These are phyloP conservation scores for Phaethornis superciliosus DNA, from an alignment of 2,113 vertebrate genomes.

Conservation along the genomic window DNA sequence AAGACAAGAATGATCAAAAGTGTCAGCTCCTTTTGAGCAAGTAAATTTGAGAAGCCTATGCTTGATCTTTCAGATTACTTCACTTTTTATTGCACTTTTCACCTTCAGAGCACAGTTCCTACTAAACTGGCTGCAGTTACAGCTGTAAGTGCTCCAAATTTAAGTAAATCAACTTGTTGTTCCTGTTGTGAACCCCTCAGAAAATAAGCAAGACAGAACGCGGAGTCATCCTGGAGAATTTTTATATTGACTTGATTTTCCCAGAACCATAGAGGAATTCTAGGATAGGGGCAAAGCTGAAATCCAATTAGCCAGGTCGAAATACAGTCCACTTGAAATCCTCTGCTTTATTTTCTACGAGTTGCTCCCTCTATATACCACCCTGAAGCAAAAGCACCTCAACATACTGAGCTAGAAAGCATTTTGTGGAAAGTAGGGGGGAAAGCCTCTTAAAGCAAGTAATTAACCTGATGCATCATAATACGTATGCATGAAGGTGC, in stretches of 20 bases:
- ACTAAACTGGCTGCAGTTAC: neutral
- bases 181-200: neutral
- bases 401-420: neutral
- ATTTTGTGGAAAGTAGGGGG: neutral
- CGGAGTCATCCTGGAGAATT: neutral
- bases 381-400: neutral
- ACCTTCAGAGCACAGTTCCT: neutral
- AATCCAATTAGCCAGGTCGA: neutral
- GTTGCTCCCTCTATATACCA: neutral
- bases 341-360: neutral
- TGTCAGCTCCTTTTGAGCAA: neutral
- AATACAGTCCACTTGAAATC: neutral
- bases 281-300: neutral
- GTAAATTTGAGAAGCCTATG: neutral
- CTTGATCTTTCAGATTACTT: neutral
- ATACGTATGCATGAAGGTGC: neutral
- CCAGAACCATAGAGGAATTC: neutral
- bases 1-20: slow-evolving; percentile 30
- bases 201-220: neutral
- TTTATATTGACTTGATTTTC: neutral
- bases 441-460: neutral
- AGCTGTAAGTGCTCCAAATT: neutral
- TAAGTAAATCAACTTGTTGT: neutral
- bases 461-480: neutral
- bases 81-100: neutral